A percentile compares a stretch with the other conserved stretches of the same genome.
These are phyloP conservation scores for Apis laboriosa DNA, from an alignment of 1,140 invertebrate species.

Conservation along the genomic window DNA sequence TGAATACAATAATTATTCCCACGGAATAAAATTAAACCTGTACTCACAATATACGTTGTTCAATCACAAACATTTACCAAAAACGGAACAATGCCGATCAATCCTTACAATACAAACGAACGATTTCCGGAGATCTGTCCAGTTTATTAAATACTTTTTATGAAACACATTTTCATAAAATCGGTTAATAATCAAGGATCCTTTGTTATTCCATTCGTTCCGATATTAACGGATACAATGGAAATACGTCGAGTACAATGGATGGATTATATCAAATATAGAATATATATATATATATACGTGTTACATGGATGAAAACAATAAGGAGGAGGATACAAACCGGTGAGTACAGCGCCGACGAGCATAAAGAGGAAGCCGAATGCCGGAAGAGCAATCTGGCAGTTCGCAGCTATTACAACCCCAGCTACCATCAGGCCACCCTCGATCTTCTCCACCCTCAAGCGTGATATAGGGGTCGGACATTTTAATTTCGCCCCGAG, in stretches of 20 bases:
- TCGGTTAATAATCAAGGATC: background rate
- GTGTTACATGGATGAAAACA: background rate
- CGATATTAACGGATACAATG: constrained; percentile 5
- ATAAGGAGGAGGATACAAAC: constrained; percentile 76
- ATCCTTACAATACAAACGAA: too few relatives aligned
- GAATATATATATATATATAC: background rate
- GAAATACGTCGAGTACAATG: background rate
- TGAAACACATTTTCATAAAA: background rate
- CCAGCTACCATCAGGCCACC: constrained; percentile 88
- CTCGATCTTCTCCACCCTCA: constrained; percentile 88
- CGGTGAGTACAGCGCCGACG: constrained; percentile 87
- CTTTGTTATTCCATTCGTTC: too few relatives aligned
- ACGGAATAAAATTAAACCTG: too few relatives aligned
- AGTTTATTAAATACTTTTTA: too few relatives aligned
- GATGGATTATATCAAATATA: background rate
- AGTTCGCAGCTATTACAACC: constrained; percentile 88
- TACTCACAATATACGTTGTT: too few relatives aligned
- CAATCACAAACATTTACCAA: too few relatives aligned
- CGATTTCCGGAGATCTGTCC: too few relatives aligned
- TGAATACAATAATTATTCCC: too few relatives aligned
- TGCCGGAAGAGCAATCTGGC: constrained; percentile 87
- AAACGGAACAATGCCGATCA: too few relatives aligned
- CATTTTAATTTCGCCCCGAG: constrained; percentile 82
- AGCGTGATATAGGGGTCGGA: constrained; percentile 83
- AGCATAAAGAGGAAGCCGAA: constrained; percentile 88